Evolutionary conservation across 2,888 invertebrate genomes (phyloP), one percentile per base, ranked within the genome.

Genomic region (Eupeodes luniger): DNA sequence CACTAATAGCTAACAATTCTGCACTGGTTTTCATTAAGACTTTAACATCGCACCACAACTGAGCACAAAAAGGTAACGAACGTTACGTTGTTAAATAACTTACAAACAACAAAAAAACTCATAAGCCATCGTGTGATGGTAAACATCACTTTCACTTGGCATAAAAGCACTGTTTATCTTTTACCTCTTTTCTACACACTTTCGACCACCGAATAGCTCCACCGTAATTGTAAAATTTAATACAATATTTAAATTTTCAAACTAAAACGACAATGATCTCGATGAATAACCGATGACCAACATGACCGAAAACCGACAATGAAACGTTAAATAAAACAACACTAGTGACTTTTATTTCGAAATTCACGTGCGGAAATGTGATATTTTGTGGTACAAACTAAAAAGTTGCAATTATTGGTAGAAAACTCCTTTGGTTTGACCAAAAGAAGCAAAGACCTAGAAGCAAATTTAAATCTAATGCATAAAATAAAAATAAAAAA

Each of bases 111-210:
- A n/a, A 34, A 51, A 49, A n/a, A 44, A 34, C 12, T 36, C 51
- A 51, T 72, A 70, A 59, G 51, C 44, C 66, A 16, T 75, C 2
- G 16, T 67, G 81, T 67, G 40, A 44, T 66, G 59, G 67, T 76
- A 76, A 49, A 70, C 69, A 81, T 19, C 72, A 85, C 85, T 85
- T 85, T 85, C 85, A 85, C 85, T 85, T 81, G 81, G 64, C 70
- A 44, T 55, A 49, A 66, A 64, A 49, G 34, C 51, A 14, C 51
- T 16, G 67, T 34, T 67, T 51, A 34, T 19, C 19, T 55, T 55
- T 11, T 67, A 64, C 27, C 16, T 19, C 49, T 66, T 49, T 27
- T 16, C 34, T 51, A 47, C 67, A 51, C 67, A 51, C 36, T 51
- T 67, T 51, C 51, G 27, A 36, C 51, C 19, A 19, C 34, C 5